These are phyloP conservation scores for Ichneumoninae sp. DNA, from an alignment of 2,888 invertebrate species.

Conservation along the genomic window DNA sequence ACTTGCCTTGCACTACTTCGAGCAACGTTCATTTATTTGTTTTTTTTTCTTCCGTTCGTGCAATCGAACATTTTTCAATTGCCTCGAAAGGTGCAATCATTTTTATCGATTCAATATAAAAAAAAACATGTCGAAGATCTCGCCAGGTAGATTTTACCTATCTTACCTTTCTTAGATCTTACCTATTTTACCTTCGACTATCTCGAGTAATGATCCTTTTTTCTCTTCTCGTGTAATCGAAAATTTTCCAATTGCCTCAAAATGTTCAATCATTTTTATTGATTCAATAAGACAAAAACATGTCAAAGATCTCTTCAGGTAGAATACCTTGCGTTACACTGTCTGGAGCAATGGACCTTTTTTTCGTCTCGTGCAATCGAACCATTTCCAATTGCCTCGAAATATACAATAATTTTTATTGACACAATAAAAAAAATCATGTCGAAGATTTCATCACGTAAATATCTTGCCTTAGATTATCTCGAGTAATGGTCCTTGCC, in stretches of 20 bases:
- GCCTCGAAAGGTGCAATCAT: neutral
- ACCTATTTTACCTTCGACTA: neutral
- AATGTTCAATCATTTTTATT: neutral
- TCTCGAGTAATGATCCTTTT: neutral
- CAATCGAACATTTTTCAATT: neutral
- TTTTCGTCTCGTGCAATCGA: neutral
- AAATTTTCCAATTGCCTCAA: neutral
- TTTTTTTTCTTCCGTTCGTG: neutral
- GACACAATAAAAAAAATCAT: neutral
- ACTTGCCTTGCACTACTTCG: neutral
- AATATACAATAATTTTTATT: neutral
- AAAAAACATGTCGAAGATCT: slow-evolving; percentile 70
- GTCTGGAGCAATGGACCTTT: neutral
- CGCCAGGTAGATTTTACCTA: slow-evolving; percentile 70
- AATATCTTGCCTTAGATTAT: neutral
- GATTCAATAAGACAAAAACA: neutral
- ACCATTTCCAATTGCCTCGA: neutral
- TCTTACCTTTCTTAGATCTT: no score
- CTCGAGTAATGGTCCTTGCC: neutral
- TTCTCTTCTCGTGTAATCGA: neutral
- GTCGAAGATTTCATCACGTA: slow-evolving; percentile 77
- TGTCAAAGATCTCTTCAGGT: slow-evolving; percentile 77
- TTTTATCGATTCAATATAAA: neutral
- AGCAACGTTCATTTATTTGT: neutral
- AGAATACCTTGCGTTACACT: slow-evolving; percentile 21